phyloP scores from a whole-genome alignment of 2,113 vertebrate genomes.

The Microcebus tavaratra region DNA sequence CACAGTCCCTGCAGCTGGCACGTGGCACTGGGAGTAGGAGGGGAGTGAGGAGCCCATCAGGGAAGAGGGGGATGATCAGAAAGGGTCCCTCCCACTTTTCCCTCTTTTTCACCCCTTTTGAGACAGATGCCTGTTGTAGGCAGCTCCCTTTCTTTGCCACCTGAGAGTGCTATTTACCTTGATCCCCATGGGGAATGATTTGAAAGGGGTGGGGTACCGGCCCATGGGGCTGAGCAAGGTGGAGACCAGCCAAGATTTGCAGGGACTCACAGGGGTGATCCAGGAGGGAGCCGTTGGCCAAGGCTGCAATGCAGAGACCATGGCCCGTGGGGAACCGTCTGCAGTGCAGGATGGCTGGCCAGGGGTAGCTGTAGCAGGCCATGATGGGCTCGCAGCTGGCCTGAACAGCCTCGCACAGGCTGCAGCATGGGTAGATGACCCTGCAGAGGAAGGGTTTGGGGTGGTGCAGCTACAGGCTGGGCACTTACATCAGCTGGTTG shows the following conservation, averaged over 20 bases:
- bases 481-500: background rate
- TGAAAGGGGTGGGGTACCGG: background rate
- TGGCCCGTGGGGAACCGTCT: constrained; percentile 89
- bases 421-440: constrained; percentile 88
- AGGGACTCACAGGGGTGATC: constrained; percentile 82
- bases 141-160: background rate
- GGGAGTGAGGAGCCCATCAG: background rate
- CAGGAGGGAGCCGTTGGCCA: constrained; percentile 70
- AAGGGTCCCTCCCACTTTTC: background rate
- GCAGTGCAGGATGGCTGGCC: constrained; percentile 90
- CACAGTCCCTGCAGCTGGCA: constrained; percentile 91
- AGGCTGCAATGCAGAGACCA: constrained; percentile 88
- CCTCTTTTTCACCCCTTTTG: background rate
- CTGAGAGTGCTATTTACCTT: background rate
- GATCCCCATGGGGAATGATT: background rate
- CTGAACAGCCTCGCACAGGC: constrained; percentile 88
- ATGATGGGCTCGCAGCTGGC: constrained; percentile 90
- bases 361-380: constrained; percentile 90
- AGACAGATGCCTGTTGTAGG: background rate
- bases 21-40: constrained; percentile 83
- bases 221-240: fast-evolving
- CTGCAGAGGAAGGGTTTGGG: constrained; percentile 67
- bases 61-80: too few species aligned
- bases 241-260: background rate
- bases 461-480: background rate